These are phyloP conservation scores for Cheilosia impressa DNA, from an alignment of 2,888 invertebrate genomes.

Conservation along the genomic window DNA sequence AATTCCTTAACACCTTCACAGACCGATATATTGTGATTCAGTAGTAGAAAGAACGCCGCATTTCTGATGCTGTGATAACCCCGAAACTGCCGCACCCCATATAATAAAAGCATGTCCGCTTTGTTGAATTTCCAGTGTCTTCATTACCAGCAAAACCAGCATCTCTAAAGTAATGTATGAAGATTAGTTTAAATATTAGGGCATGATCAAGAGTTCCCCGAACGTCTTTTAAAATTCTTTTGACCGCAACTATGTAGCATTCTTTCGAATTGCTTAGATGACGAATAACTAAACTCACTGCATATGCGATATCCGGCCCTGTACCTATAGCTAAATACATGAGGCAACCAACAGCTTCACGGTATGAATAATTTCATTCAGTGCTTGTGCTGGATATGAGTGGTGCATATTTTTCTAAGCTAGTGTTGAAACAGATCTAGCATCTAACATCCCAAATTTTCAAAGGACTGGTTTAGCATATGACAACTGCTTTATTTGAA, in stretches of 20 bases:
- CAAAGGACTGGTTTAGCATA: constrained; percentile 17
- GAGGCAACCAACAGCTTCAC: constrained; percentile 45
- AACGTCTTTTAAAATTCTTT: constrained; percentile 56
- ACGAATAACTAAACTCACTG: constrained; percentile 25
- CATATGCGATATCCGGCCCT: neutral
- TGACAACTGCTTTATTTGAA: constrained; percentile 10
- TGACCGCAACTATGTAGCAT: constrained; percentile 12
- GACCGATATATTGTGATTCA: too few species aligned
- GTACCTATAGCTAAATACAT: constrained; percentile 53
- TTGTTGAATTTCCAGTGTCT: constrained; percentile 15
- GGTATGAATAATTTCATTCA: neutral
- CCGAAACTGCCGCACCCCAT: constrained; percentile 3
- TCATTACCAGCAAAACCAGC: constrained; percentile 54
- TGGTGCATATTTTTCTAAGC: constrained; percentile 1
- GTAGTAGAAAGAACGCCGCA: too few species aligned
- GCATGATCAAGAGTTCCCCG: constrained; percentile 41
- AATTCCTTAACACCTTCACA: too few species aligned
- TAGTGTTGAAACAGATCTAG: constrained; percentile 34
- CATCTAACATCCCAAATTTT: constrained; percentile 30
- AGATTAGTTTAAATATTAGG: constrained; percentile 28
- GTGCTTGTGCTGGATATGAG: neutral
- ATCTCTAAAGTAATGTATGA: constrained; percentile 41
- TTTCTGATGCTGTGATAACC: too few species aligned
- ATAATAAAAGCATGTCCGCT: constrained; percentile 36
- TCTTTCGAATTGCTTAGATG: constrained; percentile 35